Evolutionary conservation across 2,888 invertebrate genomes (phyloP), one percentile per base, ranked within the genome.

Genomic region (Thumatha senex): DNA sequence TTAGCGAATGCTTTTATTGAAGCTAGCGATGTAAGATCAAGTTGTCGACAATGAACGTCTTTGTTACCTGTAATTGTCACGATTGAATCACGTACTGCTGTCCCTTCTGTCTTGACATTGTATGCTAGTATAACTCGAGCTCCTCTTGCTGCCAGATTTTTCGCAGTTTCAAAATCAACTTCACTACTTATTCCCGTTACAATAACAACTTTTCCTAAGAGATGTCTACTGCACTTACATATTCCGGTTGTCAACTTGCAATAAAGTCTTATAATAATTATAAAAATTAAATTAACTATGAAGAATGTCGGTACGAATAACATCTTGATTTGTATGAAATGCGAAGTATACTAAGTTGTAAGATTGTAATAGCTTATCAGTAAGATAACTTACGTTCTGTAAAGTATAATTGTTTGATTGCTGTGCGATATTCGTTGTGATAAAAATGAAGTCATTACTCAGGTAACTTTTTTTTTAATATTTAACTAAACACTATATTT

Each of bases 121-220:
- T 97, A 96, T 0, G 96, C 97, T 92, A 98, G 92, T 48, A 97
- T 95, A 7, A 97, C 92, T 53, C 93, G 92, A 0, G 96, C 97
- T 24, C 96, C 96, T 71, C 95, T 91, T 54, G 92, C 93, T 0
- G 96, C 96, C 44, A 96, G 75, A 71, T 95, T 94, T 60, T 92
- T 93, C 0, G 95, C 94, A 0, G 96, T 95, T 76, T 96, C 95
- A 70, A 93, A 95, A 29, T 96, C 97, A 67, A 96, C 96, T 5
- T 96, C 97, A 62, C 94, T 93, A 61, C 95, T 97, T 42, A 95
- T 96, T 14, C 97, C 98, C 9, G 97, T 98, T 34, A 98, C 93
- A 46, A 98, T 92, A 11, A 96, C 95, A 2, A 95, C 96, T 90
- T 97, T 97, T 1, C 96, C 96, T 42, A 95, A 92, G 93, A 97